Conservation (phyloP, 2,888 invertebrate genomes). For the Drosophila greeni region DNA sequence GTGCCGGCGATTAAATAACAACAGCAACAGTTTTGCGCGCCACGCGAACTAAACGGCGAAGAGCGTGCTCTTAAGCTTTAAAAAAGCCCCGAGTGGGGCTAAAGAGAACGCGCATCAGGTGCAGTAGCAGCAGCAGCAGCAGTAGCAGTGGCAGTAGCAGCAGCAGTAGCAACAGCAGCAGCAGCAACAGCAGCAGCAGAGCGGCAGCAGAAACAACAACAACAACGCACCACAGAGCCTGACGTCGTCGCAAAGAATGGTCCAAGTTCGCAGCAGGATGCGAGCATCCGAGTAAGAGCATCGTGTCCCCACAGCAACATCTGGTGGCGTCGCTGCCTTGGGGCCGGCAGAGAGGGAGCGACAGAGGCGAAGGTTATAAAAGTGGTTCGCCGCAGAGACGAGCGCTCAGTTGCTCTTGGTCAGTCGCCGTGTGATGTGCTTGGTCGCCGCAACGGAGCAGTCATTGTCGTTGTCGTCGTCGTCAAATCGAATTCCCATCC, state of each 20-base stretch:
- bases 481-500: conserved; percentile 20
- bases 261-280: conserved; percentile 50
- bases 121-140: conserved; percentile 43
- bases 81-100: conserved; percentile 17
- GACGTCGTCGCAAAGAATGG: conserved; percentile 60
- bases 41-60: conserved; percentile 37
- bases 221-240: conserved; percentile 9
- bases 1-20: conserved; percentile 71
- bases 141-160: conserved; percentile 32
- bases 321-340: conserved; percentile 43
- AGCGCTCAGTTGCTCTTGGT: conserved; percentile 78
- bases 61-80: conserved; percentile 29
- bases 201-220: conserved; percentile 15
- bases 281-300: conserved; percentile 35
- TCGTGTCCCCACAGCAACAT: conserved; percentile 45
- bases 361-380: conserved; percentile 71
- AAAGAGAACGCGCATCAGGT: conserved; percentile 59
- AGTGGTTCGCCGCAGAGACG: conserved; percentile 75
- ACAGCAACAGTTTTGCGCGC: conserved; percentile 72
- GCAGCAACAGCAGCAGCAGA: background rate
- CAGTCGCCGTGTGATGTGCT: conserved; percentile 74
- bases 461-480: conserved; percentile 16
- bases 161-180: conserved; percentile 24
- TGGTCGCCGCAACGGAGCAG: conserved; percentile 37
- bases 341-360: conserved; percentile 27